A percentile compares a stretch with the other conserved stretches of the same genome.
Conservation (phyloP, 2,888 invertebrate species). For the Amaurobius ferox region DNA sequence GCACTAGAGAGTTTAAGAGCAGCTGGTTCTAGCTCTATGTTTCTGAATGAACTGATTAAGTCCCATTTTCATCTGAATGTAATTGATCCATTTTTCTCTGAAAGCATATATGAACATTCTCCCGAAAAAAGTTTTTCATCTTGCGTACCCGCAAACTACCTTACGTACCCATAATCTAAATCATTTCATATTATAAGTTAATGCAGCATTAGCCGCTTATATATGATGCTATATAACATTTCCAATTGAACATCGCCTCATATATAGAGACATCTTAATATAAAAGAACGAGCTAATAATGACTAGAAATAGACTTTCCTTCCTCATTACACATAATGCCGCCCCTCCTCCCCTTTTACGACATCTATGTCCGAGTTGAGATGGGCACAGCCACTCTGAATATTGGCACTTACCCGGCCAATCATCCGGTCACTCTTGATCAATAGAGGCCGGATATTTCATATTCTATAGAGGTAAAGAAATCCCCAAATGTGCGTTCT, state of each 20-base stretch:
- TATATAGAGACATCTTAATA: neutral
- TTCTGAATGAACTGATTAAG: too few species aligned
- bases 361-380: conserved; percentile 10
- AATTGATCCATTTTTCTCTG: too few species aligned
- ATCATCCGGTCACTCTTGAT: conserved; percentile 67
- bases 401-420: conserved; percentile 67
- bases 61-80: too few species aligned
- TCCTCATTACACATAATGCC: conserved; percentile 15
- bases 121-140: too few species aligned
- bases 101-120: too few species aligned
- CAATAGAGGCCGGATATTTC: conserved; percentile 56
- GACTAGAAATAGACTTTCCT: conserved; percentile 8
- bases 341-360: conserved; percentile 28
- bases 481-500: conserved; percentile 36
- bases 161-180: too few species aligned
- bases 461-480: conserved; percentile 32
- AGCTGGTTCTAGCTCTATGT: too few species aligned
- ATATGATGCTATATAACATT: too few species aligned
- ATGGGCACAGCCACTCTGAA: conserved; percentile 57
- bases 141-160: too few species aligned
- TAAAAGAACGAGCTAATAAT: conserved; percentile 21
- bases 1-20: too few species aligned
- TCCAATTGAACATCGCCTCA: neutral
- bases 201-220: too few species aligned
- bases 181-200: too few species aligned